These are phyloP conservation scores for Heteromormyrus szaboi DNA, from an alignment of 2,797 vertebrate genomes.

Conservation along the genomic window DNA sequence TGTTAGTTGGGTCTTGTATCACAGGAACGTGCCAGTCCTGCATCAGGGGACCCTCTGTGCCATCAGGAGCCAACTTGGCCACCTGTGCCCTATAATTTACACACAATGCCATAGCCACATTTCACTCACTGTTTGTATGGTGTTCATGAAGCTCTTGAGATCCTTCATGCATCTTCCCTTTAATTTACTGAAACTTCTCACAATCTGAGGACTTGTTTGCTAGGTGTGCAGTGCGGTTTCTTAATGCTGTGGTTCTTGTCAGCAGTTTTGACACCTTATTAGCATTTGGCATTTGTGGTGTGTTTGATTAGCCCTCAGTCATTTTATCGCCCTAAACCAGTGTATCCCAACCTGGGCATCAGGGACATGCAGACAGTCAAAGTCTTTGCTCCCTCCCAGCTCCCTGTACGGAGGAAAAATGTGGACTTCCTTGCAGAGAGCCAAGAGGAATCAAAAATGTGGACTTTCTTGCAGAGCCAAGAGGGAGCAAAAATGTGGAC, in stretches of 20 bases:
- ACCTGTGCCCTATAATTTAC: neutral
- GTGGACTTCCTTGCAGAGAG: neutral
- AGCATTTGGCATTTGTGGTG: neutral
- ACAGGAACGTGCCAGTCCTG: neutral
- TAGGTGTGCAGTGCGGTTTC: neutral
- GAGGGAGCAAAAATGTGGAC: neutral
- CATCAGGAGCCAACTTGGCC: conserved; percentile 8
- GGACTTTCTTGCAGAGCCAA: too few species aligned
- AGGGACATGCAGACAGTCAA: neutral
- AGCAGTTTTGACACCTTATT: neutral
- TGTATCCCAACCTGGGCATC: neutral
- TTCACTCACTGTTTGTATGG: neutral
- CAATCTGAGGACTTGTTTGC: neutral
- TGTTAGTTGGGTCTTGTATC: neutral
- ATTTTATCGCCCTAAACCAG: neutral
- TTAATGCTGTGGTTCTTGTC: neutral
- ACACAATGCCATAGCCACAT: neutral
- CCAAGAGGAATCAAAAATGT: neutral
- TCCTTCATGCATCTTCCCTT: neutral
- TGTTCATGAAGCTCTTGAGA: neutral
- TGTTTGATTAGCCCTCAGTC: neutral
- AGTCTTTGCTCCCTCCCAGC: neutral
- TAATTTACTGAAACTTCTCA: neutral
- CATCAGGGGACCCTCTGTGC: conserved; percentile 17
- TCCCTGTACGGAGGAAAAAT: neutral